Base-by-base conservation (phyloP, 92 coral and sea anemone genomes). In the Ricordea florida region DNA sequence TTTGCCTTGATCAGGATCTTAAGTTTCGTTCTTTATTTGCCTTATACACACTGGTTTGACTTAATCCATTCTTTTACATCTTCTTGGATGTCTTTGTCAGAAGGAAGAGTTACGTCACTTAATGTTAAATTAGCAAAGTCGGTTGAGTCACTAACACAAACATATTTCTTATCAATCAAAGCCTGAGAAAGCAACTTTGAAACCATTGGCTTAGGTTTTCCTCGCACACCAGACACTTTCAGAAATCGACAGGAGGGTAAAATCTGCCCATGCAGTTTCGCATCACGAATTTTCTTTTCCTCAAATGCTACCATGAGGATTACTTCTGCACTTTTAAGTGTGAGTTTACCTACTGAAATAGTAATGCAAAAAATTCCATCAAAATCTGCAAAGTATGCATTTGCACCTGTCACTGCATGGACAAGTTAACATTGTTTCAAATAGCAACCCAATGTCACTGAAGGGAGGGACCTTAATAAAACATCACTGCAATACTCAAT, bases 261-360 rank as follows among this genome's bases (percentile, higher is more conserved):
- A n/a, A n/a, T n/a, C n/a, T n/a, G n/a, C n/a, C n/a, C n/a, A n/a
- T n/a, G n/a, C n/a, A n/a, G n/a, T n/a, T n/a, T n/a, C n/a, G n/a
- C n/a, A n/a, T n/a, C n/a, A n/a, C 33, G 5, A 50, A 50, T 50
- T 50, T 50, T 57, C 64, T 57, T 57, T 57, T 57, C 64, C 44
- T 14, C 64, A 33, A 57, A 57, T 57, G 44, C 64, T 17, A 57
- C 64, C 64, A 57, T 57, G 44, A 57, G 64, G 64, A 57, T 57
- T 57, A 57, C 63, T 57, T 57, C 63, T 57, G 63, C 63, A 57
- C 63, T 57, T 57, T 57, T 57, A 57, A 57, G 63, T 2, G 43
- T 57, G 11, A 32, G 63, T 2, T 57, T 57, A 57, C 64, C 42
- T 28, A 57, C 64, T 57, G 64, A 57, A 57, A 57, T 31, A 27